phyloP scores from a whole-genome alignment of 2,888 invertebrate species.

The Cylloceria caligata region DNA sequence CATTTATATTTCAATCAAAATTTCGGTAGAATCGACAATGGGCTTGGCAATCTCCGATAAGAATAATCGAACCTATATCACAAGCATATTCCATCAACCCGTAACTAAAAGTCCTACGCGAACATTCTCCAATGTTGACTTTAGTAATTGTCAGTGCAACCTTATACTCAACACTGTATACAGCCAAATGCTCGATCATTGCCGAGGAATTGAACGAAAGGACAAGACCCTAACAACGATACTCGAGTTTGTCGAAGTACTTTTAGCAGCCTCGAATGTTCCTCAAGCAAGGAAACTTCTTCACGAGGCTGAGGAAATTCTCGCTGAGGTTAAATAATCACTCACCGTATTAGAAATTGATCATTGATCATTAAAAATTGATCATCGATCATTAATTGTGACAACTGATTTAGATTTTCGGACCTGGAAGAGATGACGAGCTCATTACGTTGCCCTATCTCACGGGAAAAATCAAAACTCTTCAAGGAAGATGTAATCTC shows the following conservation, averaged over 20 bases:
- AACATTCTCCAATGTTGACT: slow-evolving; percentile 86
- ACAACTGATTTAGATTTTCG: slow-evolving; percentile 70
- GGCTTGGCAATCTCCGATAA: slow-evolving; percentile 53
- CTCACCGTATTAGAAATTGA: background rate
- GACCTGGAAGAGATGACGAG: slow-evolving; percentile 75
- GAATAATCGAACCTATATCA: slow-evolving; percentile 39
- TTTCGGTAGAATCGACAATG: slow-evolving; percentile 19
- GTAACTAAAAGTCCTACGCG: slow-evolving; percentile 74
- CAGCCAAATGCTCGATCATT: slow-evolving; percentile 87
- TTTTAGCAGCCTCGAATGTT: slow-evolving; percentile 86
- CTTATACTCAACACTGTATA: slow-evolving; percentile 87
- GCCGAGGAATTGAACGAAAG: slow-evolving; percentile 86
- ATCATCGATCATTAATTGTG: slow-evolving; percentile 12
- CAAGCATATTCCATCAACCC: slow-evolving; percentile 23
- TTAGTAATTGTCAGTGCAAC: slow-evolving; percentile 87
- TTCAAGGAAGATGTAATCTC: slow-evolving; percentile 84
- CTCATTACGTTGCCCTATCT: slow-evolving; percentile 78
- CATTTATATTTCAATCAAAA: background rate
- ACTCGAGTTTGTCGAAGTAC: slow-evolving; percentile 87
- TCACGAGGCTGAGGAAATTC: slow-evolving; percentile 84
- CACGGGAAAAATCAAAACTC: slow-evolving; percentile 84
- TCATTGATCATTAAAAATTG: background rate
- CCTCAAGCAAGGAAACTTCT: slow-evolving; percentile 87
- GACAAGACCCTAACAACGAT: slow-evolving; percentile 86
- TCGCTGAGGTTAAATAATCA: slow-evolving; percentile 70